phyloP scores from a whole-genome alignment of 92 coral and sea anemone species.

The Bergia sp. region DNA sequence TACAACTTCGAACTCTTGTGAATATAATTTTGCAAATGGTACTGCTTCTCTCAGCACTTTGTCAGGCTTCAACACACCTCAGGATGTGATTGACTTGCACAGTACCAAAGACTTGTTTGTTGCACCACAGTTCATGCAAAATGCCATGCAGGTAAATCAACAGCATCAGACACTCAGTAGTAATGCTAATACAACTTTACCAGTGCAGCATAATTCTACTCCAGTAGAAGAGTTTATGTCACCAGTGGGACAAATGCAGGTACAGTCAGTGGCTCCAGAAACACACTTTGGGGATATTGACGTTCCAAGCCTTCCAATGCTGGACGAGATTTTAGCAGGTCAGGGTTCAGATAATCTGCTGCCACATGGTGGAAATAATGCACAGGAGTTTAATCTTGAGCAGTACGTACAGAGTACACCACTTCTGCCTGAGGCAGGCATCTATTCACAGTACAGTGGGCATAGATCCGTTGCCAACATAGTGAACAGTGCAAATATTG shows the following conservation, averaged over 20 bases:
- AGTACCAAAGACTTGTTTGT: constrained; percentile 30
- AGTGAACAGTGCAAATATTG: not conserved
- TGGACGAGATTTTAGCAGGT: constrained; percentile 26
- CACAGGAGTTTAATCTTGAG: not conserved
- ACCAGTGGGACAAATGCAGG: not conserved
- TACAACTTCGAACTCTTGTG: constrained; percentile 5
- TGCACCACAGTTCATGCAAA: constrained; percentile 11
- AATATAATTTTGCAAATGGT: not conserved
- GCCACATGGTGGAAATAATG: not conserved
- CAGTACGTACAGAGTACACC: not conserved
- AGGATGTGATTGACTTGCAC: constrained; percentile 29
- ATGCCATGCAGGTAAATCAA: not conserved
- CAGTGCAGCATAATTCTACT: not conserved
- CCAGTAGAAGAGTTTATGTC: not conserved
- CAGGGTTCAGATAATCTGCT: not conserved
- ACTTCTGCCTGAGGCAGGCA: not conserved
- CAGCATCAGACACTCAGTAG: not conserved
- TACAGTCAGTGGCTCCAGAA: not conserved
- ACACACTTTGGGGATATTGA: not conserved
- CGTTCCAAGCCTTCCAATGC: constrained; percentile 32
- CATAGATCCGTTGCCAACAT: not conserved
- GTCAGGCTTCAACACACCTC: not conserved
- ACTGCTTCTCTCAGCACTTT: not conserved
- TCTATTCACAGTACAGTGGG: not conserved
- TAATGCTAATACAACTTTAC: not conserved